Evolutionary conservation across 2,113 vertebrate genomes (phyloP), one percentile per base, ranked within the genome.

Genomic region (Colius striatus): DNA sequence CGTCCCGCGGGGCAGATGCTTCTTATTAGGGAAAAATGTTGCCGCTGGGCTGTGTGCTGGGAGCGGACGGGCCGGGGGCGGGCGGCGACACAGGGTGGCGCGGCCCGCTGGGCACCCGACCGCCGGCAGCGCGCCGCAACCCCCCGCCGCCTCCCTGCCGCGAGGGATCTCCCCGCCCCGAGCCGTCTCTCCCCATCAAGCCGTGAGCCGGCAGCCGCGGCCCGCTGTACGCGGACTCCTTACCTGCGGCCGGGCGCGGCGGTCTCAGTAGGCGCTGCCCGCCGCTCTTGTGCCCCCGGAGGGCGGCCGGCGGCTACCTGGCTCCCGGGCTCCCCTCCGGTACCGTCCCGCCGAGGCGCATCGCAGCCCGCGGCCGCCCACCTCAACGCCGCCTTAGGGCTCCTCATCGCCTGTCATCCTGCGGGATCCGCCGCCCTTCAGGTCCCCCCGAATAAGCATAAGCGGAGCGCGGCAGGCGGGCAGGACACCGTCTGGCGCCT

Each of bases 181-280:
- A 12, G 26, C 20, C 7, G 3, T 41, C 38, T 41, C 3, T 16
- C 26, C 25, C 6, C 38, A 9, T 29, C 36, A 15, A 21, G 5
- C 18, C 29, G 36, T 11, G 11, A 21, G 21, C 32, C 6, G 50
- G 43, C 30, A 47, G 65, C 43, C 32, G 36, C 61, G 10, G 16
- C 30, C 6, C 32, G n/a, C 50, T 27, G 19, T 25, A 51, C 9
- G 47, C 23, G 16, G 19, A 30, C 30, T 68, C 60, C 65, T 78
- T 93, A 96, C 96, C 96, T 97, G 93, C 41, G 21, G 54, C 54
- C 41, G 54, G 86, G 89, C 61, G 54, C 38, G 68, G 53, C 11
- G 57, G 30, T 16, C 36, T 54, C 75, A n/a, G 78, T 54, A 5
- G 43, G 50, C 74, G 47, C 45, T 53, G 68, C 65, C 68, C 53